Percentiles rank a stretch among this genome's conserved stretches.
Conservation (phyloP, 1,140 invertebrate species). For the Drosophila rufa region DNA sequence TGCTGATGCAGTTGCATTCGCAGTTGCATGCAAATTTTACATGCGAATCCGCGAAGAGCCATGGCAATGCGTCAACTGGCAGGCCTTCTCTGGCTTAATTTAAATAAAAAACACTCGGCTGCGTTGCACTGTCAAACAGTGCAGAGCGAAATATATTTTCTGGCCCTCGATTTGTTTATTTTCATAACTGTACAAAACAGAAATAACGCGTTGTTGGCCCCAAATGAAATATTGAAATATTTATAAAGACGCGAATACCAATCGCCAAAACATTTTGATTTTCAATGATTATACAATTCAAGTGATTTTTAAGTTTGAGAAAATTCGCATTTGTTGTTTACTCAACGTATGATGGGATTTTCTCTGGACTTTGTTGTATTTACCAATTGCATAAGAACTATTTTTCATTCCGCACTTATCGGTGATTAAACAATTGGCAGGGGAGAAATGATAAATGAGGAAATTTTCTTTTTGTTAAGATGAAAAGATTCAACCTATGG, state of each 20-base stretch:
- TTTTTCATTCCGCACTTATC: background rate
- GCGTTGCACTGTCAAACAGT: slow-evolving; percentile 24
- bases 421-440: background rate
- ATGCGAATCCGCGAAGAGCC: slow-evolving; percentile 26
- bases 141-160: slow-evolving; percentile 34
- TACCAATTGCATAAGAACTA: slow-evolving; percentile 1
- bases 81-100: slow-evolving; percentile 45
- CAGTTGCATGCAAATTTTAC: slow-evolving; percentile 38
- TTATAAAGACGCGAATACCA: slow-evolving; percentile 18
- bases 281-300: background rate
- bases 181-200: slow-evolving; percentile 54
- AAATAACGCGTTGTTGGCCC: slow-evolving; percentile 26
- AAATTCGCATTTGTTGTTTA: slow-evolving; percentile 7
- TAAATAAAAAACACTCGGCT: slow-evolving; percentile 35
- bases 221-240: slow-evolving; percentile 31
- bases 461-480: slow-evolving; percentile 3
- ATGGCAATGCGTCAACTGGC: slow-evolving; percentile 43
- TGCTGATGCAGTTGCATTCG: slow-evolving; percentile 33
- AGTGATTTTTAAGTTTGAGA: slow-evolving; percentile 6
- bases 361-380: slow-evolving; percentile 2
- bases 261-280: slow-evolving; percentile 4
- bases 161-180: slow-evolving; percentile 60
- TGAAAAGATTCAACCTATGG: background rate
- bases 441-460: background rate
- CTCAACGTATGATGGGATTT: background rate